These are phyloP conservation scores for Watsonalla cultraria DNA, from an alignment of 2,888 invertebrate genomes.

Conservation along the genomic window DNA sequence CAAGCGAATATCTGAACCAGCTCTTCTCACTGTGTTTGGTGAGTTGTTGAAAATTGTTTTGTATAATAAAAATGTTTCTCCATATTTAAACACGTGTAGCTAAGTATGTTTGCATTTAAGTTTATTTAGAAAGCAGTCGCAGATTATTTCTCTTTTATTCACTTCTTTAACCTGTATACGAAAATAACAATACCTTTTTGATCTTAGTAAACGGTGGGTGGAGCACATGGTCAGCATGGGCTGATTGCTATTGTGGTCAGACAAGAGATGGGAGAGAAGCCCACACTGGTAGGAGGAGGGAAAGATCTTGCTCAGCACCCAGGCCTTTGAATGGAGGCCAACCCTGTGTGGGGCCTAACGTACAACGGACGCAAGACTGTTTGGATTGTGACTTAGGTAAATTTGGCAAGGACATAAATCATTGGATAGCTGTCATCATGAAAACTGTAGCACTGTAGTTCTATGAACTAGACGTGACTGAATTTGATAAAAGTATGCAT, in stretches of 20 bases:
- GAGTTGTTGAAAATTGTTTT: conserved; percentile 53
- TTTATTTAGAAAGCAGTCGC: too few relatives aligned
- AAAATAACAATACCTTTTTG: too few relatives aligned
- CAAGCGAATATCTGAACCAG: conserved; percentile 90
- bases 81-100: neutral
- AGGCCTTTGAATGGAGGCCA: conserved; percentile 94
- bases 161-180: neutral
- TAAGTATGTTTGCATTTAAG: too few relatives aligned
- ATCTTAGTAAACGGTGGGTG: conserved; percentile 93
- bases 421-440: too few relatives aligned
- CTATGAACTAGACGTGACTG: too few relatives aligned
- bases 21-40: conserved; percentile 94
- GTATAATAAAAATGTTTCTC: conserved; percentile 6
- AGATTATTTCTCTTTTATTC: too few relatives aligned
- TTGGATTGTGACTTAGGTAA: conserved; percentile 81
- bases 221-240: conserved; percentile 95
- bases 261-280: conserved; percentile 71
- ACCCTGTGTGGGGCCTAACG: conserved; percentile 88
- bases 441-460: too few relatives aligned
- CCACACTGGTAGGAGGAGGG: conserved; percentile 86
- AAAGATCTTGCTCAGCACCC: conserved; percentile 91
- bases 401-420: too few relatives aligned
- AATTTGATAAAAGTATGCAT: neutral
- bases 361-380: conserved; percentile 91
- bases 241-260: conserved; percentile 90